These are phyloP conservation scores for Pomacea canaliculata DNA, from an alignment of 2,888 invertebrate genomes.

Conservation along the genomic window DNA sequence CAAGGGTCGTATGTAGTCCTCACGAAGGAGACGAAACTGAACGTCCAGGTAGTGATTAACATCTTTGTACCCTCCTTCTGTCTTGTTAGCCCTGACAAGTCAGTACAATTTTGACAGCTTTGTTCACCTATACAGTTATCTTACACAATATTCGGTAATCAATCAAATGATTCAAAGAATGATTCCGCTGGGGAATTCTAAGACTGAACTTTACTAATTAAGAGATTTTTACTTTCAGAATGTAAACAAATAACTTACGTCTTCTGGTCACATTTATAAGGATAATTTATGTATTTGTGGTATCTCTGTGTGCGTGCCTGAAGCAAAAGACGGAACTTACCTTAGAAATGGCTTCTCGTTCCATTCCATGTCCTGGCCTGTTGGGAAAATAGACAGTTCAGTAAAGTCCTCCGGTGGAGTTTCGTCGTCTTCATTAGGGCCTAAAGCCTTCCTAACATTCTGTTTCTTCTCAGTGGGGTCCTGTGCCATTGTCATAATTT, in stretches of 20 bases:
- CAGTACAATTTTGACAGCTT: neutral
- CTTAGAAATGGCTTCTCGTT: conserved; percentile 7
- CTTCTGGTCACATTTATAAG: too few relatives aligned
- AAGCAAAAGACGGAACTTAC: neutral
- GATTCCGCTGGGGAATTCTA: neutral
- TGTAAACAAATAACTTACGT: too few relatives aligned
- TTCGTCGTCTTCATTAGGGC: conserved; percentile 9
- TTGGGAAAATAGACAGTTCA: conserved; percentile 54
- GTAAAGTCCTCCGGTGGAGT: conserved; percentile 70
- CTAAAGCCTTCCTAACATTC: neutral
- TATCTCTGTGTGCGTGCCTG: too few relatives aligned
- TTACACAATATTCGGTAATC: neutral
- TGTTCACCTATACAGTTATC: neutral
- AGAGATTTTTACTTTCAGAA: too few relatives aligned
- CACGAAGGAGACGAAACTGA: conserved; percentile 83
- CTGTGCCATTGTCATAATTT: neutral
- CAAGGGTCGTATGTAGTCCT: conserved; percentile 84
- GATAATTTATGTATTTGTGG: too few relatives aligned
- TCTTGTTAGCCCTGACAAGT: conserved; percentile 12
- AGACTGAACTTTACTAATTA: neutral
- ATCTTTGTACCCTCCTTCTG: conserved; percentile 75
- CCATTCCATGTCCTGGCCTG: conserved; percentile 6
- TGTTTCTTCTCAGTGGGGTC: neutral
- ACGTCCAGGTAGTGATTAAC: conserved; percentile 81
- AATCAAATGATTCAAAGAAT: neutral